Evolutionary conservation across 1,140 invertebrate genomes (phyloP), one percentile per base, ranked within the genome.

Genomic region (Copidosoma floridanum): DNA sequence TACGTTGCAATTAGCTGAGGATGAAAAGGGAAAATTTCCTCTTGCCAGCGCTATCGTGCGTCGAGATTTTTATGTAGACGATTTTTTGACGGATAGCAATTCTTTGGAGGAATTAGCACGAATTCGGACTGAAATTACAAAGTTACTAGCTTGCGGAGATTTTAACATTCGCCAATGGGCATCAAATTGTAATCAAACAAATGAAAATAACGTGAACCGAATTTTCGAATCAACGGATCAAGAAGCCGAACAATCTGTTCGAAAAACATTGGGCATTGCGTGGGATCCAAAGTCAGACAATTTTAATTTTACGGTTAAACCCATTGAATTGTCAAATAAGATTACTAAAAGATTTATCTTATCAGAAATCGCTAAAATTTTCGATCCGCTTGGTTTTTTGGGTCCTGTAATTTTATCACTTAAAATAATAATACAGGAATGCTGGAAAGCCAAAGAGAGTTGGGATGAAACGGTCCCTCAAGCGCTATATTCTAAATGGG

Each of bases 41-140:
- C 8, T 40, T 6, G 65, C 52, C 11, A 51, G 69, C 14, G 38
- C 63, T 57, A 58, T 74, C 1, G 57, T 78, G 20, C 43, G 63
- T 51, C 62, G 58, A 7, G 71, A 76, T 58, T 69, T 75, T 18
- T 79, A 79, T 52, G 73, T 79, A 14, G 81, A 84, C 61, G 80
- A 83, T 65, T 48, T 78, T 4, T 38, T 80, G 18, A 70, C 70
- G 21, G 78, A 81, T 6, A 61, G 63, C 5, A 44, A 70, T 20
- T 68, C 65, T 2, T 50, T 73, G 24, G 61, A 75, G 23, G 65
- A 77, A 61, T 71, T 74, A 12, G 21, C 64, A 10, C 7, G 41
- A 2, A 53, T 73, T 20, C 53, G 65, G 43, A 38, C 57, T 7
- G 54, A 71, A 38, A 5, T 76, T 10, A 62, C 53, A 0, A 27